Conservation (phyloP, 2,797 vertebrate species). For the Naso thynnoides region DNA sequence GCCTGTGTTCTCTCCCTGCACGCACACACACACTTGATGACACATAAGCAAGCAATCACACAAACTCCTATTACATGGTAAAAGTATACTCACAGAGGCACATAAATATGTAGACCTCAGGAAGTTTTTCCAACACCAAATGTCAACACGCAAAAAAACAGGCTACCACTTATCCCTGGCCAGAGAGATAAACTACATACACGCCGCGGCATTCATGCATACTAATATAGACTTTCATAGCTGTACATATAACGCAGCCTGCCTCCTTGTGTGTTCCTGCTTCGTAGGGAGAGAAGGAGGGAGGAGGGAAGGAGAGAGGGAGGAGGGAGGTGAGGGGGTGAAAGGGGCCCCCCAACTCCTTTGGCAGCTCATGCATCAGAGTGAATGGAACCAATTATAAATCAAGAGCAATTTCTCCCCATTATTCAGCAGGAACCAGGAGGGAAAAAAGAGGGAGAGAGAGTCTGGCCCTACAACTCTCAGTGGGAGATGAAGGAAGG, state of each 20-base stretch:
- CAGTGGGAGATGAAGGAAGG: slow-evolving; percentile 69
- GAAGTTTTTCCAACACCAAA: slow-evolving; percentile 76
- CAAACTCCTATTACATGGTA: slow-evolving; percentile 76
- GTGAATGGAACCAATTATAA: slow-evolving; percentile 91
- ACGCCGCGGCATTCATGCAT: slow-evolving; percentile 38
- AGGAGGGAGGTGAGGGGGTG: slow-evolving; percentile 44
- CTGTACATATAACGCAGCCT: slow-evolving; percentile 61
- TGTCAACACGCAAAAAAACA: slow-evolving; percentile 65
- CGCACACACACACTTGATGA: slow-evolving; percentile 40
- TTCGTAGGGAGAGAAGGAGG: slow-evolving; percentile 33
- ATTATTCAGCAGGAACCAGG: slow-evolving; percentile 84
- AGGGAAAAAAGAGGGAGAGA: slow-evolving; percentile 31
- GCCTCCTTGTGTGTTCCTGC: slow-evolving; percentile 77
- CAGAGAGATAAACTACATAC: slow-evolving; percentile 60
- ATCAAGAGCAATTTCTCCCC: slow-evolving; percentile 88
- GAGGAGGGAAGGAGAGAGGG: slow-evolving; percentile 46
- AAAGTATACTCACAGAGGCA: slow-evolving; percentile 81
- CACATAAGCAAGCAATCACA: slow-evolving; percentile 76
- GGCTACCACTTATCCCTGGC: slow-evolving; percentile 63
- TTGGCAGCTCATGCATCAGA: slow-evolving; percentile 86
- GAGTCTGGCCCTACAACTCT: slow-evolving; percentile 69
- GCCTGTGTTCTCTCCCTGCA: slow-evolving; percentile 27
- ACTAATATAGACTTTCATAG: slow-evolving; percentile 63
- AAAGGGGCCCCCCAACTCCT: slow-evolving; percentile 74
- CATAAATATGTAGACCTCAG: slow-evolving; percentile 78